Evolutionary conservation across 2,797 vertebrate species (phyloP).

Genomic region (Sebastes iracundus): DNA sequence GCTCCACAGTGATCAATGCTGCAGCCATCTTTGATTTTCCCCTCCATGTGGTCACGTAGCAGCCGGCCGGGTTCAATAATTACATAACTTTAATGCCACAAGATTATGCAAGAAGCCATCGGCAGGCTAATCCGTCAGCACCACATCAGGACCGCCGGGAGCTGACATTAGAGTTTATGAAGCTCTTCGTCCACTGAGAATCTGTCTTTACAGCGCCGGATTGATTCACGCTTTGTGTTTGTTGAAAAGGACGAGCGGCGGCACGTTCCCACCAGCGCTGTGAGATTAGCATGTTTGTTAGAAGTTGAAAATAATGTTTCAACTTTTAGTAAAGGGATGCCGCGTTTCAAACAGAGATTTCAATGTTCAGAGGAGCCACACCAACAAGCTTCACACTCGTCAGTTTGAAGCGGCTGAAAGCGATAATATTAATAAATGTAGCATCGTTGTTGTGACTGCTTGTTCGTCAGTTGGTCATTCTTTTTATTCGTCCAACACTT

Average conservation of each 20-base stretch:
- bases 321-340: constrained; percentile 1
- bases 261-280: constrained; percentile 15
- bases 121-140: constrained; percentile 57
- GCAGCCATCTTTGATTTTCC: constrained; percentile 70
- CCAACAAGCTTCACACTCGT: not conserved
- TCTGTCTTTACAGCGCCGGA: constrained; percentile 8
- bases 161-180: constrained; percentile 63
- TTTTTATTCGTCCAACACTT: not conserved
- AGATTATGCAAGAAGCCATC: constrained; percentile 70
- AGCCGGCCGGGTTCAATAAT: constrained; percentile 64
- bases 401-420: not conserved
- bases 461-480: not conserved
- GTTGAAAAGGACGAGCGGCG: constrained; percentile 15
- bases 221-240: constrained; percentile 27
- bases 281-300: constrained; percentile 29
- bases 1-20: constrained; percentile 67
- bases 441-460: not conserved
- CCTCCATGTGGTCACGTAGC: constrained; percentile 22
- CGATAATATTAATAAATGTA: not conserved
- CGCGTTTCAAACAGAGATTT: not conserved
- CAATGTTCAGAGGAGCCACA: not conserved
- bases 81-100: constrained; percentile 61
- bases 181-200: constrained; percentile 28
- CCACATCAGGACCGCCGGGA: constrained; percentile 48
- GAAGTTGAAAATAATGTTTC: constrained; percentile 2